Conservation (phyloP, 2,113 vertebrate species). For the Furnarius figulus region DNA sequence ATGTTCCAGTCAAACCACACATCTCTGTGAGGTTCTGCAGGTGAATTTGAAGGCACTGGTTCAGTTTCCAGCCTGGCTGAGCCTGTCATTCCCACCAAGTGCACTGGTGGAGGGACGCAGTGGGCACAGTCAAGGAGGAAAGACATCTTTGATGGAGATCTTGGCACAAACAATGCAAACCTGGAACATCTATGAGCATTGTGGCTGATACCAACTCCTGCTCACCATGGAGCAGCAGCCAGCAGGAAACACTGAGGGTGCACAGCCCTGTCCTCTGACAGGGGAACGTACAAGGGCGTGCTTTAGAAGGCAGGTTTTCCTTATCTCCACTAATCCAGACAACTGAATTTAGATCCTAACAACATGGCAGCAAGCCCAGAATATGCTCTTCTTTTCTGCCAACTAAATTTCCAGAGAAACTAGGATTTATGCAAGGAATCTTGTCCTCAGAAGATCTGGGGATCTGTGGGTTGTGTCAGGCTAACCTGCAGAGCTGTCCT, state of each 20-base stretch:
- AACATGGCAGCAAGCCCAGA: conserved; percentile 45
- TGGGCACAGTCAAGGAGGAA: not conserved
- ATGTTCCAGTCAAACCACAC: not conserved
- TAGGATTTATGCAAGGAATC: conserved; percentile 23
- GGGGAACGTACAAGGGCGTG: not conserved
- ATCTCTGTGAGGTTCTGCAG: not conserved
- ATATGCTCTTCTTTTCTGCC: not conserved
- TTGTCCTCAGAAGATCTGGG: conserved; percentile 1
- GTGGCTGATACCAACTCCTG: not conserved
- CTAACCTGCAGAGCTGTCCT: not conserved
- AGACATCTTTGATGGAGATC: not conserved
- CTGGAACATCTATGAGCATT: not conserved
- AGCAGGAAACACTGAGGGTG: not conserved
- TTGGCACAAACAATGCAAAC: not conserved
- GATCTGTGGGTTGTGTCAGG: not conserved
- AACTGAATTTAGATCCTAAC: not conserved
- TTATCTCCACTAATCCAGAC: not conserved
- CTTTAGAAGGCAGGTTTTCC: not conserved
- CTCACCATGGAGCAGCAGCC: not conserved
- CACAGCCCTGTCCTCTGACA: not conserved
- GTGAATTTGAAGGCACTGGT: not conserved
- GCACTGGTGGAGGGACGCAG: not conserved
- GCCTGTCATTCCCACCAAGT: not conserved
- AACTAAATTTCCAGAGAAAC: not conserved
- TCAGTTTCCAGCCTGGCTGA: not conserved